Conservation (phyloP, 2,888 invertebrate genomes). For the Phoenoteleia sp. region DNA sequence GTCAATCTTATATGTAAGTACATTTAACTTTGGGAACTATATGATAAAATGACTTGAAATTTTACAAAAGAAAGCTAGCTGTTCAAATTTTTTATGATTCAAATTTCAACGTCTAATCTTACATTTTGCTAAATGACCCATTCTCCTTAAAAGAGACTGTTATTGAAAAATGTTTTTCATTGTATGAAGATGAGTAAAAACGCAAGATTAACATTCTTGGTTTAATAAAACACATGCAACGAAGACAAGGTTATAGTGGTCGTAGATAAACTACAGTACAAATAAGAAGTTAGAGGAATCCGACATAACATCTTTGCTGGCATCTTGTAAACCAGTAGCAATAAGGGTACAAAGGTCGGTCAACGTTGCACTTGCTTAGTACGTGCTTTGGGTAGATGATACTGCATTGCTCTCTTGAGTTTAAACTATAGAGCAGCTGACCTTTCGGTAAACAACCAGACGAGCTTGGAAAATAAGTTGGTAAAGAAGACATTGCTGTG, state of each 20-base stretch:
- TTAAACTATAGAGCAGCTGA: slow-evolving; percentile 45
- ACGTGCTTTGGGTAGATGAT: slow-evolving; percentile 60
- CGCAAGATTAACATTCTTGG: slow-evolving; percentile 22
- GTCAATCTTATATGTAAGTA: too few species aligned
- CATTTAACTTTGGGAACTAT: too few species aligned
- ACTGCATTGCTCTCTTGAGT: slow-evolving; percentile 3
- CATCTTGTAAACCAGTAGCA: slow-evolving; percentile 32
- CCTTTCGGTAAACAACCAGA: slow-evolving; percentile 55
- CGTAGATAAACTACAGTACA: slow-evolving; percentile 16
- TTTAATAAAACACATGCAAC: slow-evolving; percentile 36
- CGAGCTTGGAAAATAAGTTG: slow-evolving; percentile 66
- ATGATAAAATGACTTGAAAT: too few species aligned
- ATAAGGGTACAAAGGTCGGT: slow-evolving; percentile 52
- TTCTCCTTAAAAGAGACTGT: too few species aligned
- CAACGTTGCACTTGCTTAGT: slow-evolving; percentile 59
- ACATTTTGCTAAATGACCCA: too few species aligned
- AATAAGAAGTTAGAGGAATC: slow-evolving; percentile 47
- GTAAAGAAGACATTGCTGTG: slow-evolving; percentile 54
- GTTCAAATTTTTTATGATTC: too few species aligned
- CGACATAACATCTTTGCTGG: slow-evolving; percentile 23
- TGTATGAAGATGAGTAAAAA: slow-evolving; percentile 9
- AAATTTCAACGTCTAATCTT: too few species aligned
- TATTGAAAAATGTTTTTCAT: too few species aligned
- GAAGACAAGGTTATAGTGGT: slow-evolving; percentile 35
- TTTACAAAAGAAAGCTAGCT: too few species aligned